Base-by-base conservation (phyloP, 2,113 vertebrate genomes). In the Clarias batrachus region DNA sequence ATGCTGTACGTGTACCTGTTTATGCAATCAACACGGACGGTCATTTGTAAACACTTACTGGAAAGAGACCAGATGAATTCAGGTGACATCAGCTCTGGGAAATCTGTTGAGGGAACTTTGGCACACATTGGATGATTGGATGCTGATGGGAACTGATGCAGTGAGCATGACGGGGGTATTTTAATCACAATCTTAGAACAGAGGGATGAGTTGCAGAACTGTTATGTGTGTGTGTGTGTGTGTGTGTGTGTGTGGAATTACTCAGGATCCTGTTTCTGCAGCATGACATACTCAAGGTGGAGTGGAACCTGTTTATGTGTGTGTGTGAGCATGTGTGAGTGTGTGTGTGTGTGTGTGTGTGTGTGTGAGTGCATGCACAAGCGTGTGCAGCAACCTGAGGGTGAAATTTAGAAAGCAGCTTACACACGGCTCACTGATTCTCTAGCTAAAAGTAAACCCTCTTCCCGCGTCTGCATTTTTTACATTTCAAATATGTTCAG, bases 241-340 rank as follows among this genome's bases (percentile, higher is more conserved):
- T 84, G 60, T 65, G 13, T 6, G 9, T 65, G 62, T 65, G 60
- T 81, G 60, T 21, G 9, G 19, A 62, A 62, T 73, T 84, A 33
- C 71, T 63, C n/a, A 57, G 71, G 82, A 78, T 88, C 79, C 73
- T 60, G 88, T 91, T 84, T 88, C 87, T 89, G 79, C 89, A 91
- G 90, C 80, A 81, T 66, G 78, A 89, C 60, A 86, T 87, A 87
- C 85, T 85, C 85, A n/a, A 82, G 37, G 90, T 85, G 89, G 89
- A 93, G 91, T 93, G 92, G 89, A 89, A 87, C 89, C 88, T 91
- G 90, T 91, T 70, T 81, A 13, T 86, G 85, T 76, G 59, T 66
- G 14, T 33, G 71, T 56, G 73, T 78, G 48, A 59, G n/a, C 73
- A 62, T 74, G 63, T 79, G 62, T 82, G 37, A 13, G 25, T 66